Base-by-base conservation (phyloP, 2,888 invertebrate species). In the Eristalinus sepulchralis region DNA sequence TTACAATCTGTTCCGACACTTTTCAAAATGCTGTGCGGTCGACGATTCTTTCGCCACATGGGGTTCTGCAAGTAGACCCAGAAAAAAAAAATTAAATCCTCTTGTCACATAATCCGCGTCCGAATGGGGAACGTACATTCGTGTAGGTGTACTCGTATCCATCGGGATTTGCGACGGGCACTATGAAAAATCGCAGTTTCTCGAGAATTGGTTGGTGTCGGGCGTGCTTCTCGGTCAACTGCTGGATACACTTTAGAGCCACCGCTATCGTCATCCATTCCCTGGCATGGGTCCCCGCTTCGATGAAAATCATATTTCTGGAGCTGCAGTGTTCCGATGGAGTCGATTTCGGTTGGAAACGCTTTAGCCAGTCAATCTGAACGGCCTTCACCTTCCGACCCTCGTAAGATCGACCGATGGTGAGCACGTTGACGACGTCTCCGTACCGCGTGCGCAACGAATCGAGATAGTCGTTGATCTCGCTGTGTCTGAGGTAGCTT, bases 151-250 rank as follows among this genome's bases (percentile, higher is more conserved):
- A 96, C 88, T 94, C 95, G 89, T 96, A 96, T 0, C 96, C 96
- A 91, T 96, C 96, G 24, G 96, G 96, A 91, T 96, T 96, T 11
- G 94, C 93, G 0, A 95, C 91, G 0, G 96, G 96, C 73, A 96
- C 90, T 47, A 95, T 93, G 88, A 94, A 94, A 94, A 96, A 96
- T 89, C 96, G 95, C 27, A 95, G 92, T 57, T 93, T 92, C 6
- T 94, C 92, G n/a, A 95, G 90, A 6, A 96, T 90, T 64, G 90
- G 90, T 36, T 92, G 92, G 68, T 92, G 90, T 3, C 90, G 89
- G 1, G 91, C 90, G 72, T 91, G 90, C 67, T 94, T 93, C 71
- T 94, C 94, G 6, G 95, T 94, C 78, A 95, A 90, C 71, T 95
- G 93, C 88, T 94, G 93, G 36, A 95, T 94, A 84, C 94, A 93